phyloP scores from a whole-genome alignment of 1,140 invertebrate genomes.

The Microplitis mediator region DNA sequence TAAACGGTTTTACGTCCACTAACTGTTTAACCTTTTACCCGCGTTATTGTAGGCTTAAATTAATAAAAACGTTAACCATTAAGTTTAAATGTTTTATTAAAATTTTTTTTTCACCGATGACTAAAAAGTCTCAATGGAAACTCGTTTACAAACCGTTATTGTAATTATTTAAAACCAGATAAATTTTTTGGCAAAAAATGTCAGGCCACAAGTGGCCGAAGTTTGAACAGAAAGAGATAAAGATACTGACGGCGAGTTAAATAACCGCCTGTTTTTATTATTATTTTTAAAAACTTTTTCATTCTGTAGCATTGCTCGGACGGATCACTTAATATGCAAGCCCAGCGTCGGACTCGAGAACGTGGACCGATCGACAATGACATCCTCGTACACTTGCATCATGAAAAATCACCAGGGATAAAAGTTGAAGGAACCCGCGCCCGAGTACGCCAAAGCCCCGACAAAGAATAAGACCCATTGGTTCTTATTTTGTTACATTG shows the following conservation, averaged over 20 bases:
- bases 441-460: conserved; percentile 16
- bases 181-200: no score
- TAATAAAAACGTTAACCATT: no score
- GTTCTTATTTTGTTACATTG: conserved; percentile 41
- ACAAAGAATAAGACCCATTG: conserved; percentile 7
- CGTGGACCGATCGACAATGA: conserved; percentile 10
- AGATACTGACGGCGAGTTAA: conserved; percentile 24
- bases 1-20: conserved; percentile 27
- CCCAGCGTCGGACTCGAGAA: neutral
- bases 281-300: neutral
- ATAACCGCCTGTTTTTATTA: neutral
- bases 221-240: no score
- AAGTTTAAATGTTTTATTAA: no score
- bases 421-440: conserved; percentile 17
- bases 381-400: neutral
- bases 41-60: no score
- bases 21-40: conserved; percentile 29
- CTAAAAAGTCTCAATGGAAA: no score
- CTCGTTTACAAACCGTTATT: no score
- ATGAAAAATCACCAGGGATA: conserved; percentile 47
- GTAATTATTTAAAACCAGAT: no score
- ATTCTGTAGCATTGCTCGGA: no score
- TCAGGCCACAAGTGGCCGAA: no score
- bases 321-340: neutral
- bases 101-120: no score